Evolutionary conservation across 2,797 vertebrate species (phyloP).

Genomic region (Pogonophryne albipinna): DNA sequence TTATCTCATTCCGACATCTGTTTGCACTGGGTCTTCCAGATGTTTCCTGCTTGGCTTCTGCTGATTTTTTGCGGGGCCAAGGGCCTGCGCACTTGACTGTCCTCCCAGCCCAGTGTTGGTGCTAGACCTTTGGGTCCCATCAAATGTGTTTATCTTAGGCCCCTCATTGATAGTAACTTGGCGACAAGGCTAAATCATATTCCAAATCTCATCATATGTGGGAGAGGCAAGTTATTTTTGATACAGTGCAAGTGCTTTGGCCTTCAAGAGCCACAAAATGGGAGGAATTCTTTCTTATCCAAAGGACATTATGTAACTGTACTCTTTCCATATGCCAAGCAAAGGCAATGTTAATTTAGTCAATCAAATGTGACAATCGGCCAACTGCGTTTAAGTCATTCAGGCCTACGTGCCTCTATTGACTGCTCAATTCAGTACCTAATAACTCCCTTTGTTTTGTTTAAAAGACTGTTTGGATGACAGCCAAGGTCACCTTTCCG

Average conservation of each 20-base stretch:
- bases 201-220: slow-evolving; percentile 80
- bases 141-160: slow-evolving; percentile 81
- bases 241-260: slow-evolving; percentile 62
- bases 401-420: slow-evolving; percentile 76
- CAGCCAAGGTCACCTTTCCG: slow-evolving; percentile 59
- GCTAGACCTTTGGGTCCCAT: slow-evolving; percentile 75
- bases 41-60: slow-evolving; percentile 89
- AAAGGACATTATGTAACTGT: slow-evolving; percentile 54
- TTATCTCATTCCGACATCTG: slow-evolving; percentile 88
- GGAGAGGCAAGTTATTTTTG: slow-evolving; percentile 75
- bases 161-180: slow-evolving; percentile 78
- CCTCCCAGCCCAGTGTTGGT: slow-evolving; percentile 63
- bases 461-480: slow-evolving; percentile 54
- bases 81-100: slow-evolving; percentile 73
- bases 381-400: slow-evolving; percentile 20
- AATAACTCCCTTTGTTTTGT: slow-evolving; percentile 62
- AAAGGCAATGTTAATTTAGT: slow-evolving; percentile 30
- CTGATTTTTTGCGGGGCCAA: slow-evolving; percentile 68
- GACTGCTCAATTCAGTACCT: slow-evolving; percentile 47
- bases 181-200: slow-evolving; percentile 82
- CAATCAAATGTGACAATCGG: slow-evolving; percentile 57
- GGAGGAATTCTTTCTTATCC: slow-evolving; percentile 56
- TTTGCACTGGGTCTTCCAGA: slow-evolving; percentile 85
- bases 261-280: slow-evolving; percentile 52
- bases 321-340: slow-evolving; percentile 15